Percentiles rank a stretch among this genome's conserved stretches.
Evolutionary conservation across 2,888 invertebrate species (phyloP).

Genomic region (Bruchidius siliquastri): DNA sequence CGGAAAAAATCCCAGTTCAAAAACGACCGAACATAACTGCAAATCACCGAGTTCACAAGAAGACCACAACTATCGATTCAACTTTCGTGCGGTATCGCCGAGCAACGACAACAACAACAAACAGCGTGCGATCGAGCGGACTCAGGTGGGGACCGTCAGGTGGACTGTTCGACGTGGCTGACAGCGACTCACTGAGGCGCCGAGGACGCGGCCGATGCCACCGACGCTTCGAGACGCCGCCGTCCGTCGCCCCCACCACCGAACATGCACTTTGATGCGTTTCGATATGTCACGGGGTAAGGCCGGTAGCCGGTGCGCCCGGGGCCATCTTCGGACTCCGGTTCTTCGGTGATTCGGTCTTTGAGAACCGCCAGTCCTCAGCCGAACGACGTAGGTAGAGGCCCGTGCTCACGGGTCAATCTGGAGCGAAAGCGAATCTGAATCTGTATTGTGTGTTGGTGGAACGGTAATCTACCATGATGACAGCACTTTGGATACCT

Average conservation of each 20-base stretch:
- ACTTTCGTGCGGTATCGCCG: slow-evolving; percentile 11
- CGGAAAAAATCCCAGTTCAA: background rate
- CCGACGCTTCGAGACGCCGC: background rate
- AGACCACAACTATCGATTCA: background rate
- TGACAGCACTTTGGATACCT: no score
- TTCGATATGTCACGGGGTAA: slow-evolving; percentile 28
- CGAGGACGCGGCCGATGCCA: slow-evolving; percentile 10
- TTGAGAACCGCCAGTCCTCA: background rate
- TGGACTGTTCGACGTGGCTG: slow-evolving; percentile 1
- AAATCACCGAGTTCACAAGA: background rate
- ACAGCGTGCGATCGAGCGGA: slow-evolving; percentile 2
- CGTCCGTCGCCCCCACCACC: slow-evolving; percentile 27
- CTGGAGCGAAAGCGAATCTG: no score
- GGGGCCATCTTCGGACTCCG: background rate
- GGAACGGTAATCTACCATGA: no score
- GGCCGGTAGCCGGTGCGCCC: slow-evolving; percentile 20
- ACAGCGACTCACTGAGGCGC: slow-evolving; percentile 14
- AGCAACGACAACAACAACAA: slow-evolving; percentile 22
- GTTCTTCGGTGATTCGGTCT: background rate
- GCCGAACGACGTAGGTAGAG: background rate
- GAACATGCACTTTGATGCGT: slow-evolving; percentile 28
- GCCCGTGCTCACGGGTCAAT: background rate
- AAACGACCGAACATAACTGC: slow-evolving; percentile 1
- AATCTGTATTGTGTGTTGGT: no score
- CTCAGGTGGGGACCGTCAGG: background rate